Evolutionary conservation across 2,888 invertebrate species (phyloP).

Genomic region (Drosophila mayaguana): DNA sequence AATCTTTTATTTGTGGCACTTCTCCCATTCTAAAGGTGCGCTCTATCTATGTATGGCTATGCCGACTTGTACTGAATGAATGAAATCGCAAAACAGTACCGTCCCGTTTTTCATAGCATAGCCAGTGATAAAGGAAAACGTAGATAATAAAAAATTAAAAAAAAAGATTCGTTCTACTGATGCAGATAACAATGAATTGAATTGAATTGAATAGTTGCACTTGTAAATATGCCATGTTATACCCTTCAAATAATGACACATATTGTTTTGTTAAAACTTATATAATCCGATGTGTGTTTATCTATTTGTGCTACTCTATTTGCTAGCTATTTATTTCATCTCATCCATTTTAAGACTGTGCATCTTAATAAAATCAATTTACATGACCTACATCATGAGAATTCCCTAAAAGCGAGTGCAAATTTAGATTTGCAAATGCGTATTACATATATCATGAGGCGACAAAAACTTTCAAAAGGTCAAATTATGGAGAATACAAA

Average conservation of each 20-base stretch:
- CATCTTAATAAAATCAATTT: neutral
- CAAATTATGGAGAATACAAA: neutral
- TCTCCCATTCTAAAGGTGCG: slow-evolving; percentile 58
- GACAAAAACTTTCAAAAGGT: neutral
- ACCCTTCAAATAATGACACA: neutral
- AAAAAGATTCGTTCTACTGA: slow-evolving; percentile 48
- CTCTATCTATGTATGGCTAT: slow-evolving; percentile 7
- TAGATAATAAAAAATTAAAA: slow-evolving; percentile 33
- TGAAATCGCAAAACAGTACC: slow-evolving; percentile 21
- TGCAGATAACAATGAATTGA: slow-evolving; percentile 47
- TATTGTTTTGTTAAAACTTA: no score
- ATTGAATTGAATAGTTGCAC: slow-evolving; percentile 24
- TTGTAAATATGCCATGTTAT: slow-evolving; percentile 16
- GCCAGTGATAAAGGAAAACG: slow-evolving; percentile 9
- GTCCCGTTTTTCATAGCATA: slow-evolving; percentile 42
- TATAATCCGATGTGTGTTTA: no score
- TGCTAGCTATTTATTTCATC: neutral
- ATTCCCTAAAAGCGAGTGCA: neutral
- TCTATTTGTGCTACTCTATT: neutral
- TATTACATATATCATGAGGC: no score
- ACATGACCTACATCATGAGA: no score
- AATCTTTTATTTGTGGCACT: slow-evolving; percentile 78
- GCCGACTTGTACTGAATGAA: slow-evolving; percentile 20
- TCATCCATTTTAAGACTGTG: neutral
- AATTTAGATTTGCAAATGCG: neutral